phyloP scores from a whole-genome alignment of 92 coral and sea anemone species.

The Actinostola sp. region DNA sequence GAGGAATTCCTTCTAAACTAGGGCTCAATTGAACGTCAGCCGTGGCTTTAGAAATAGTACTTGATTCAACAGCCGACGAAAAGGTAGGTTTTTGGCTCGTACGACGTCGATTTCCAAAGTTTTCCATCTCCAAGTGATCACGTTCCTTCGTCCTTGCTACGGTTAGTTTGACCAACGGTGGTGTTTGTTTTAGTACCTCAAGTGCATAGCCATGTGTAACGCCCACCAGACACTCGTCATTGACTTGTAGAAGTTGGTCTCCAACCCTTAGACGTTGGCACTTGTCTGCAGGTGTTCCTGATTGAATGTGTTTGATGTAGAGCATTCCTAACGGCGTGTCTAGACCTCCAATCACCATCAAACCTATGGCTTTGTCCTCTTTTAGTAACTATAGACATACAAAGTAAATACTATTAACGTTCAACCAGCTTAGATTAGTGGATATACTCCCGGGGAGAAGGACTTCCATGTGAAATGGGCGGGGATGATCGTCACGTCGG shows the following conservation, averaged over 20 bases:
- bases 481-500: too few species aligned
- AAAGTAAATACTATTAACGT: background rate
- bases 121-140: constrained; percentile 36
- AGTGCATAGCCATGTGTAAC: constrained; percentile 91
- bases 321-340: constrained; percentile 97
- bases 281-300: constrained; percentile 90
- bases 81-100: constrained; percentile 64
- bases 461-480: too few species aligned
- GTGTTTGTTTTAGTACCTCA: constrained; percentile 83
- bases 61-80: constrained; percentile 70
- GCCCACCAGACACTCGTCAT: constrained; percentile 83
- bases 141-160: constrained; percentile 87
- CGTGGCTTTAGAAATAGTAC: constrained; percentile 73
- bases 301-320: constrained; percentile 86
- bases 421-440: too few species aligned
- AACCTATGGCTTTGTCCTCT: constrained; percentile 91
- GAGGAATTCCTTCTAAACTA: constrained; percentile 34
- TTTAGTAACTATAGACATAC: constrained; percentile 68
- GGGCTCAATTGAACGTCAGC: constrained; percentile 70
- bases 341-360: constrained; percentile 91
- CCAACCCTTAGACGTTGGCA: constrained; percentile 84
- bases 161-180: constrained; percentile 93
- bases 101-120: constrained; percentile 23
- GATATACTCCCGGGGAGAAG: too few species aligned
- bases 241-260: constrained; percentile 93